Evolutionary conservation across 2,113 vertebrate genomes (phyloP).

Genomic region (Phyllostomus hastatus): DNA sequence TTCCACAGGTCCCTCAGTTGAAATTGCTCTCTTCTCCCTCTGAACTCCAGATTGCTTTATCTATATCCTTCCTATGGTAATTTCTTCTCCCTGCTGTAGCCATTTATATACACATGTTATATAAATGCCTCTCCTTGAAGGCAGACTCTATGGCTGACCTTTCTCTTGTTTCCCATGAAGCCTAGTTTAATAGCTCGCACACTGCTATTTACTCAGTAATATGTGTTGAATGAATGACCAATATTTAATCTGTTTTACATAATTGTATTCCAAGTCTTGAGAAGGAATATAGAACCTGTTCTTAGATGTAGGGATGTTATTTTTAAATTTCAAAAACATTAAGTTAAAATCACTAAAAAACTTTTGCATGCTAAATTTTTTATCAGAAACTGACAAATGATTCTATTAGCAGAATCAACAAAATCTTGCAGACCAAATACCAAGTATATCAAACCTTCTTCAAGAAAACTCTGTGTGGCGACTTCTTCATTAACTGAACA

Average conservation of each 20-base stretch:
- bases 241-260: not conserved
- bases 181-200: not conserved
- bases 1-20: not conserved
- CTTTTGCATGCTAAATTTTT: not conserved
- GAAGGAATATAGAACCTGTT: not conserved
- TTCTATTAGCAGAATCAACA: not conserved
- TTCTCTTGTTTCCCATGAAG: not conserved
- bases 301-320: not conserved
- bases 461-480: not conserved
- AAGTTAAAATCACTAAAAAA: slow-evolving; percentile 24
- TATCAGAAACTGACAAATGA: slow-evolving; percentile 13
- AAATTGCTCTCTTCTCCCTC: not conserved
- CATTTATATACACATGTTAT: not conserved
- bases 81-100: not conserved
- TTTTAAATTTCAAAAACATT: slow-evolving; percentile 24
- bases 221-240: not conserved
- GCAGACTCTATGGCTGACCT: not conserved
- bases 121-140: not conserved
- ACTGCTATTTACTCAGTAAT: not conserved
- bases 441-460: not conserved
- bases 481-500: not conserved
- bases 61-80: not conserved
- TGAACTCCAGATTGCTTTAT: not conserved
- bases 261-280: not conserved
- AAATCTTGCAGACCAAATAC: not conserved